Evolutionary conservation across 1,140 invertebrate genomes (phyloP).

Genomic region (Scaptomyza graminum): DNA sequence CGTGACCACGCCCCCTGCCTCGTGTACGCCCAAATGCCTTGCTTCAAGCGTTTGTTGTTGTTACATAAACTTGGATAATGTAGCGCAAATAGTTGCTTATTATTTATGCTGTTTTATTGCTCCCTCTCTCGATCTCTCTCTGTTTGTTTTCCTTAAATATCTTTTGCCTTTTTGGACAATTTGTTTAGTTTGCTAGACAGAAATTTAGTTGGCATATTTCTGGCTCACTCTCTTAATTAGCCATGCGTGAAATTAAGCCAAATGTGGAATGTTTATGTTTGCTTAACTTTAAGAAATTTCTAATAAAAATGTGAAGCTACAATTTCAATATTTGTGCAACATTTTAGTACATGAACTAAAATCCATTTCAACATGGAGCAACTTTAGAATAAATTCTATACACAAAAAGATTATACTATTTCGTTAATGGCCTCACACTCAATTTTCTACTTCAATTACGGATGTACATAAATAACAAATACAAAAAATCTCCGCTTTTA

Average conservation of each 20-base stretch:
- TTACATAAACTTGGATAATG: slow-evolving; percentile 80
- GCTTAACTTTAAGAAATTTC: slow-evolving; percentile 21
- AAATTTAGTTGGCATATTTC: slow-evolving; percentile 80
- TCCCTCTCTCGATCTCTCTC: neutral
- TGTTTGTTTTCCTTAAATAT: slow-evolving; percentile 41
- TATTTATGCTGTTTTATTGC: slow-evolving; percentile 75
- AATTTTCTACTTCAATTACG: neutral
- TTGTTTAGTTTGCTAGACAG: slow-evolving; percentile 62
- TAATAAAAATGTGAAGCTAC: too few relatives aligned
- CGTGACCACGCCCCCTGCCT: neutral
- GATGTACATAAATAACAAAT: neutral
- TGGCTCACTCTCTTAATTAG: slow-evolving; percentile 66
- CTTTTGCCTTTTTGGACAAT: slow-evolving; percentile 59
- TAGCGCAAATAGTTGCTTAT: slow-evolving; percentile 81
- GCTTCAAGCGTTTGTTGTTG: slow-evolving; percentile 35
- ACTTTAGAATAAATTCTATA: too few relatives aligned
- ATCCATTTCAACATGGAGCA: too few relatives aligned
- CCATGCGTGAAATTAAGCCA: slow-evolving; percentile 73
- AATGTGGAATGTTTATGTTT: slow-evolving; percentile 32
- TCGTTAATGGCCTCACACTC: too few relatives aligned
- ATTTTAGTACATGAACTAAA: too few relatives aligned
- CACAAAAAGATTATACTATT: too few relatives aligned
- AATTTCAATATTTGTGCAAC: too few relatives aligned
- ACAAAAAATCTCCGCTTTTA: neutral
- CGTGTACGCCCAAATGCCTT: neutral